Conservation (phyloP, 2,113 vertebrate genomes). For the Catharus bicknelli region DNA sequence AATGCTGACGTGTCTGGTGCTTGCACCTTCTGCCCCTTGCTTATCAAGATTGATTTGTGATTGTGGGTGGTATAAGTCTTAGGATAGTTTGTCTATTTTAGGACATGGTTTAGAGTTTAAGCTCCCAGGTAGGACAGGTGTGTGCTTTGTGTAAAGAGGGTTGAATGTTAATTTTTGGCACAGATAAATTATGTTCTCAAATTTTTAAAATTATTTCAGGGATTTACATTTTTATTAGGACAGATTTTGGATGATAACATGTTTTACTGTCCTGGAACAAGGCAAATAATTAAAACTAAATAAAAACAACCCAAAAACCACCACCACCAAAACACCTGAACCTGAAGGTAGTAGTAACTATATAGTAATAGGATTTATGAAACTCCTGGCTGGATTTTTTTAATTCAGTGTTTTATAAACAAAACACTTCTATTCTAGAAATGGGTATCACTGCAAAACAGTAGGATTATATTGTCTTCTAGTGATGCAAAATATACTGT, state of each 20-base stretch:
- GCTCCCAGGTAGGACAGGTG: not conserved
- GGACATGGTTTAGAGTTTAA: not conserved
- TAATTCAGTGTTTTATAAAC: not conserved
- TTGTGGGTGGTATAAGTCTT: not conserved
- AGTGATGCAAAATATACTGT: not conserved
- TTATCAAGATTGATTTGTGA: not conserved
- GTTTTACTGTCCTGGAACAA: not conserved
- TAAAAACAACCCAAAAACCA: not conserved
- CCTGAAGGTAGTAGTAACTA: not conserved
- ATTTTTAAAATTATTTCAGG: not conserved
- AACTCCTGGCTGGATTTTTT: not conserved
- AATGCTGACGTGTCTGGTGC: not conserved
- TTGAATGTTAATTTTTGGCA: not conserved
- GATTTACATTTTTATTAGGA: not conserved
- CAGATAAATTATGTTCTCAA: not conserved
- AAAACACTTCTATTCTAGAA: not conserved
- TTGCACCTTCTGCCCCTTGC: not conserved
- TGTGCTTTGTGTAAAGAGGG: not conserved
- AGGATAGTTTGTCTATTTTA: not conserved
- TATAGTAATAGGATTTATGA: not conserved
- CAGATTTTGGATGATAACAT: not conserved
- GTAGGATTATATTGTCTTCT: not conserved
- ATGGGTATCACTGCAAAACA: not conserved
- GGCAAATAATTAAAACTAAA: not conserved
- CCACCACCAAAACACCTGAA: accelerated